Base-by-base conservation (phyloP, 2,113 vertebrate species). In the Struthio camelus region DNA sequence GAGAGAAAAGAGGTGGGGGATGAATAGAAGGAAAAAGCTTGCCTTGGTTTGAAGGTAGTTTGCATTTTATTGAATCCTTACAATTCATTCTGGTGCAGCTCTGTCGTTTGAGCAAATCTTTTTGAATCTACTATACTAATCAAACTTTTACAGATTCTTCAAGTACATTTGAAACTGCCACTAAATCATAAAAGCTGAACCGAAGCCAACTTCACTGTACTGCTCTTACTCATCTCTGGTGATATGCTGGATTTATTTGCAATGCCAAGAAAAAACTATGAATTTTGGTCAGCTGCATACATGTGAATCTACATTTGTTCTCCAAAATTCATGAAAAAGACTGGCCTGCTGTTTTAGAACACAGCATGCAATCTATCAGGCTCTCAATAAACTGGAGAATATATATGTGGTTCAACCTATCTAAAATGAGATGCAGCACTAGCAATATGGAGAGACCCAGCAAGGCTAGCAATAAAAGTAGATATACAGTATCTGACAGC, bases 401-500 rank as follows among this genome's bases (percentile, higher is more conserved):
- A 98, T 98, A 98, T 98, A 97, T 97, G 96, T 98, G 94, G 97
- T 92, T 97, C 97, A 98, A 96, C 95, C 98, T 97, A 98, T 98
- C 97, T 98, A 77, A 98, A 98, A 98, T 98, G 98, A 98, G 97
- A 98, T 98, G 98, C 97, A 97, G 97, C 80, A 95, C 96, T 96
- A 97, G 97, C 98, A 98, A 96, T 98, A 98, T 96, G 98, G 97
- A 98, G 92, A 96, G 97, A 79, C 96, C 97, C 97, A 93, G 97
- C 95, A 98, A 98, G 94, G 66, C 97, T 97, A 96, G 97, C 98
- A 98, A 98, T 98, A 98, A 98, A 98, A 98, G 97, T 92, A 97
- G 98, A 98, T 98, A 98, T 98, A 98, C 98, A 97, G 97, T 98
- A 97, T 97, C 97, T 98, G 98, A 98, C 98, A 98, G 97, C 96